Evolutionary conservation across 2,888 invertebrate species (phyloP).

Genomic region (Cryptophagus acutangulus): DNA sequence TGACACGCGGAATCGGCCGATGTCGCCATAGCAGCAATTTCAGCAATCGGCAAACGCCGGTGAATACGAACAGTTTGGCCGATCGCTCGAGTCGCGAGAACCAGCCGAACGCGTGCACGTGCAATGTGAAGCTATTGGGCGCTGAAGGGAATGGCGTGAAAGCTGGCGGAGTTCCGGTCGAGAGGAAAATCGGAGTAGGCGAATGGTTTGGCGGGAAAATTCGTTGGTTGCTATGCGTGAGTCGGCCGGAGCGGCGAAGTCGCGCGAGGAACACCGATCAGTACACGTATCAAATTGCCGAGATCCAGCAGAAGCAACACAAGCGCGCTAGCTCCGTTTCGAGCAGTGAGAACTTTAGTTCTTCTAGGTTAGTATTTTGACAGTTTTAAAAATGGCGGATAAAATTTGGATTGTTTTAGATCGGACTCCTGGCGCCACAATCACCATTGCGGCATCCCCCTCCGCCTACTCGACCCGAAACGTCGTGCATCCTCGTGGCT

Average conservation of each 20-base stretch:
- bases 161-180: conserved; percentile 32
- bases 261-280: conserved; percentile 56
- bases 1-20: conserved; percentile 80
- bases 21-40: conserved; percentile 84
- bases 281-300: conserved; percentile 71
- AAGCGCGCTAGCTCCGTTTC: conserved; percentile 78
- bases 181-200: conserved; percentile 39
- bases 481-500: conserved; percentile 83
- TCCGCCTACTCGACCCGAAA: conserved; percentile 68
- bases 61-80: conserved; percentile 77
- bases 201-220: conserved; percentile 48
- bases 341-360: conserved; percentile 86
- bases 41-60: conserved; percentile 81
- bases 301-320: conserved; percentile 70
- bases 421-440: conserved; percentile 83
- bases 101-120: conserved; percentile 59
- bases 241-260: conserved; percentile 41
- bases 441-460: conserved; percentile 70
- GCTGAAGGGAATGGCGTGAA: conserved; percentile 44
- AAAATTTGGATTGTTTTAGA: conserved; percentile 38
- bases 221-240: conserved; percentile 50
- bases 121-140: conserved; percentile 54
- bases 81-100: conserved; percentile 74
- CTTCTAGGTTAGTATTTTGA: conserved; percentile 49
- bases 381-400: no score